A percentile compares a stretch with the other conserved stretches of the same genome.
These are phyloP conservation scores for Trissolcus japonicus DNA, from an alignment of 2,888 invertebrate genomes.

Conservation along the genomic window DNA sequence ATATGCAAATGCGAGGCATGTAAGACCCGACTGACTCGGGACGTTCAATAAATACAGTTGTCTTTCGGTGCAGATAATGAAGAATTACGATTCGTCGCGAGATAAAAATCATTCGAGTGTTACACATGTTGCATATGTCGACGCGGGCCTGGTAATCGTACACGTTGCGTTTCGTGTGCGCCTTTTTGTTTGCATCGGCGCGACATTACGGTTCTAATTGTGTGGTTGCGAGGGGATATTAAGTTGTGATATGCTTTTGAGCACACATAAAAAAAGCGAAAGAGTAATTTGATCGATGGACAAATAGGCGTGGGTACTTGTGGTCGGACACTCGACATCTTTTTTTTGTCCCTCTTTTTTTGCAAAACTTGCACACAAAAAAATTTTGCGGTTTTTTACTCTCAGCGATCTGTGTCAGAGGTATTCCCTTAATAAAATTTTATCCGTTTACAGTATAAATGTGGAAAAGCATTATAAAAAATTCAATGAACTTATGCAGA, in stretches of 20 bases:
- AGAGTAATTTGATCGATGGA: slow-evolving; percentile 2
- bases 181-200: background rate
- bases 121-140: slow-evolving; percentile 29
- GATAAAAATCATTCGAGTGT: slow-evolving; percentile 15
- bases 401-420: too few relatives aligned
- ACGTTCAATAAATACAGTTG: slow-evolving; percentile 38
- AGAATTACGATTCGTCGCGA: slow-evolving; percentile 36
- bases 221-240: slow-evolving; percentile 27
- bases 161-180: slow-evolving; percentile 1
- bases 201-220: slow-evolving; percentile 36
- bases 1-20: slow-evolving; percentile 45
- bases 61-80: slow-evolving; percentile 27
- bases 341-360: background rate
- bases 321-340: slow-evolving; percentile 8
- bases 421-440: too few relatives aligned
- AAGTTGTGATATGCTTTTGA: slow-evolving; percentile 22
- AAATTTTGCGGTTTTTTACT: too few relatives aligned
- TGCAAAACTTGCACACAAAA: too few relatives aligned
- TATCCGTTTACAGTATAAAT: too few relatives aligned
- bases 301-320: slow-evolving; percentile 23
- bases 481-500: too few relatives aligned
- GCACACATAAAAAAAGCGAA: slow-evolving; percentile 7
- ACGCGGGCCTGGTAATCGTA: slow-evolving; percentile 17
- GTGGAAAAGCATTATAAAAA: too few relatives aligned
- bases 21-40: slow-evolving; percentile 13